A percentile compares a stretch with the other conserved stretches of the same genome.
Conservation (phyloP, 1,140 invertebrate genomes). For the Orchestia grillus region DNA sequence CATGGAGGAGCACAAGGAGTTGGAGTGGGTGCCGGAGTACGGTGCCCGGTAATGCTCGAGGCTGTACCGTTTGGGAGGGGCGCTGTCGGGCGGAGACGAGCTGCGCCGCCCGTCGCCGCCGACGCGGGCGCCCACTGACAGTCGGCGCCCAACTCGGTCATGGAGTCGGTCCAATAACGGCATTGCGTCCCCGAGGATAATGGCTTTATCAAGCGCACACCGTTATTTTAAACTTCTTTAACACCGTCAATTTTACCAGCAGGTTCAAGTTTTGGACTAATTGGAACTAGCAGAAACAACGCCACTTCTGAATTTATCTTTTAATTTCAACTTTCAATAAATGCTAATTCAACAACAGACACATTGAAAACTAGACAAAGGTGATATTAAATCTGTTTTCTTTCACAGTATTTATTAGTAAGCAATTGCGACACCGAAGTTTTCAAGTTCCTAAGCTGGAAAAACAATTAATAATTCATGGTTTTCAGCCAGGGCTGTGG, state of each 20-base stretch:
- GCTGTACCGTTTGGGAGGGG: conserved; percentile 61
- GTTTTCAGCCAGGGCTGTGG: not conserved
- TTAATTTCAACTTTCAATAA: not conserved
- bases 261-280: not conserved
- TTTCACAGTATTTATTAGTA: not conserved
- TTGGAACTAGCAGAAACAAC: not conserved
- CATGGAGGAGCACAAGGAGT: conserved; percentile 63
- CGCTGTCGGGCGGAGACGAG: conserved; percentile 52
- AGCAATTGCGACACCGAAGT: not conserved
- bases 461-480: not conserved
- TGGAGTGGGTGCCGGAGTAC: conserved; percentile 61
- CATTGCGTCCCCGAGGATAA: conserved; percentile 43
- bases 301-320: not conserved
- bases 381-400: not conserved
- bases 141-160: conserved; percentile 61
- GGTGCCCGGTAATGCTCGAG: conserved; percentile 60
- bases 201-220: not conserved
- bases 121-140: conserved; percentile 66
- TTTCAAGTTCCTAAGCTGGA: not conserved
- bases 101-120: conserved; percentile 45
- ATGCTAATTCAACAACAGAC: not conserved
- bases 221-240: not conserved
- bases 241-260: not conserved
- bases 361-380: not conserved
- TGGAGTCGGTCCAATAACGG: conserved; percentile 64